A percentile compares a stretch with the other conserved stretches of the same genome.
These are phyloP conservation scores for Trididemnum miniatum DNA, from an alignment of 23 tunicate species.

Conservation along the genomic window DNA sequence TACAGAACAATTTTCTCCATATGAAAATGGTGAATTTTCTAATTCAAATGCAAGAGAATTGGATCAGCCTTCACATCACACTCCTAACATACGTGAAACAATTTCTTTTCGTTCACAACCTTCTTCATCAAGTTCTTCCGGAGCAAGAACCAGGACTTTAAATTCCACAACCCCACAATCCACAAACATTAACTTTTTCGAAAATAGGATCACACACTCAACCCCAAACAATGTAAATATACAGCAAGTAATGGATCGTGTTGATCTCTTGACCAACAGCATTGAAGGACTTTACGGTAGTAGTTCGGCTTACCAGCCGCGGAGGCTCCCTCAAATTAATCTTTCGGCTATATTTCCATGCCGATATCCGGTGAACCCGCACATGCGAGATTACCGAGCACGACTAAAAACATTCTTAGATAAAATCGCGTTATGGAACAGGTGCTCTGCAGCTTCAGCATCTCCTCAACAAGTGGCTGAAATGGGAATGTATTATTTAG, in stretches of 20 bases:
- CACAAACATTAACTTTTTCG: not conserved
- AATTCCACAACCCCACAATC: not conserved
- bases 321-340: not conserved
- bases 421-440: not conserved
- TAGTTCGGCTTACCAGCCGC: not conserved
- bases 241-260: not conserved
- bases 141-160: not conserved
- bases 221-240: not conserved
- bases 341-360: not conserved
- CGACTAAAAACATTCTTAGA: not conserved
- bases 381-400: not conserved
- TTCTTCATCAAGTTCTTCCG: not conserved
- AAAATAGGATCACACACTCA: not conserved
- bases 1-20: not conserved
- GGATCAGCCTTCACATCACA: not conserved
- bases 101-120: not conserved
- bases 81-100: not conserved
- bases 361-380: not conserved
- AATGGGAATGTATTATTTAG: not conserved
- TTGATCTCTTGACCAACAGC: not conserved
- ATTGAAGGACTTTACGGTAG: not conserved
- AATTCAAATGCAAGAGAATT: not conserved
- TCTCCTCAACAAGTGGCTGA: not conserved
- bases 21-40: not conserved
- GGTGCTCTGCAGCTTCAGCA: not conserved